Evolutionary conservation across 2,113 vertebrate genomes (phyloP), one percentile per base, ranked within the genome.

Genomic region (Penelope pileata): DNA sequence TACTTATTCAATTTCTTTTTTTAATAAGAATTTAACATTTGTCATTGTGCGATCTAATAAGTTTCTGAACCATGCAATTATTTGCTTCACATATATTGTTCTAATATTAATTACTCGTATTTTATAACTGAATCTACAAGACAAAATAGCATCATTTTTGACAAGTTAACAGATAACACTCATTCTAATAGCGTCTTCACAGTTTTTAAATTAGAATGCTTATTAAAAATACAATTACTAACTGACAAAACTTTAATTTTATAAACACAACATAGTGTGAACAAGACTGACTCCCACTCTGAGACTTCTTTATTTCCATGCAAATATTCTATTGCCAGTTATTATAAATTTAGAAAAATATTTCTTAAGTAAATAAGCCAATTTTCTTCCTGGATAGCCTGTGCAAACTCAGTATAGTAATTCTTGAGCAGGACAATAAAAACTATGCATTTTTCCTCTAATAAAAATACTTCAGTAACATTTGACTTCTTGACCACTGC

Each of bases 171-270:
- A 90, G 68, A 76, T 67, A 86, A 75, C 53, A 68, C 42, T 67
- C 30, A 53, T 88, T 82, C 40, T 81, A 86, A 86, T 67, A 88
- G 3, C 10, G 56, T 64, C 34, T 81, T 94, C 56, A 48, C 47
- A 64, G 38, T 40, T 90, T 94, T 94, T 75, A 77, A 86, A 82
- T 90, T 82, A 79, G n/a, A 93, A 47, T 23, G 54, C 68, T 69
- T 93, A 80, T 73, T 88, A 17, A 66, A 81, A 80, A 81, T 64
- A 45, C 23, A 56, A 50, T 69, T 89, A 82, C 74, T 91, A 87
- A 76, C 36, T 59, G 62, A 72, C 19, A 93, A 87, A 85, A 83
- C 27, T 56, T 78, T 56, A 62, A 36, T 85, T 89, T 92, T 85
- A 51, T 45, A 69, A 87, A 54, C 53, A 43, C 42, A 89, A 15